Base-by-base conservation (phyloP, 2,888 invertebrate species). In the Nephrocerus scutellatus region DNA sequence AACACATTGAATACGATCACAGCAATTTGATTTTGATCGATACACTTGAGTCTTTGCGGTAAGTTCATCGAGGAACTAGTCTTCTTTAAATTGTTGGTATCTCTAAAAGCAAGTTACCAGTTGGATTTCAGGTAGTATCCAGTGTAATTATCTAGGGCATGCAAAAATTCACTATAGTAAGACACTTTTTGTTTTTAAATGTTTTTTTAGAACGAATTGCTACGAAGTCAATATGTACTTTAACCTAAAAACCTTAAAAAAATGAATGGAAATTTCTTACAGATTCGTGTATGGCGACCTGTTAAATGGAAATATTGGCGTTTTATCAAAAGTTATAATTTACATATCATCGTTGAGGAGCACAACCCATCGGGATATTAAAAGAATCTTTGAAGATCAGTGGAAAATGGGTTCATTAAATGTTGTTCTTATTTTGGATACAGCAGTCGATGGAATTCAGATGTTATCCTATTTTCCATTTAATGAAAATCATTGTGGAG, bases 401-500 rank as follows among this genome's bases (percentile, higher is more conserved):
- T 60, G 54, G 51, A 41, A 44, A 2, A 50, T 49, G 9, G 54
- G 57, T 34, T 47, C 59, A 0, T 37, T 60, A 7, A 56, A 54
- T 31, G 55, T 51, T 13, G 54, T 32, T 3, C 13, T 59, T 1
- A 23, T 57, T 4, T n/a, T 52, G 5, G 23, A 16, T 4, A 13
- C 41, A 22, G 14, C 37, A 3, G 13, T 30, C 2, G 24, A 22
- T 1, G 36, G 42, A 1, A 40, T 62, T 2, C 10, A 53, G 0
- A 42, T 62, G 50, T 43, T 56, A 3, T 57, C 53, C 13, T 63
- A 56, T 31, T 59, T 44, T 32, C 62, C 63, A 3, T 63, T 52
- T 23, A 48, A 46, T 10, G 32, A 29, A 0, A 7, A 46, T 2
- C 42, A 38, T 1, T 62, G 62, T 16, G 44, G 47, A 4, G 24